Evolutionary conservation across 2,113 vertebrate genomes (phyloP).

Genomic region (Larimichthys polyactis): DNA sequence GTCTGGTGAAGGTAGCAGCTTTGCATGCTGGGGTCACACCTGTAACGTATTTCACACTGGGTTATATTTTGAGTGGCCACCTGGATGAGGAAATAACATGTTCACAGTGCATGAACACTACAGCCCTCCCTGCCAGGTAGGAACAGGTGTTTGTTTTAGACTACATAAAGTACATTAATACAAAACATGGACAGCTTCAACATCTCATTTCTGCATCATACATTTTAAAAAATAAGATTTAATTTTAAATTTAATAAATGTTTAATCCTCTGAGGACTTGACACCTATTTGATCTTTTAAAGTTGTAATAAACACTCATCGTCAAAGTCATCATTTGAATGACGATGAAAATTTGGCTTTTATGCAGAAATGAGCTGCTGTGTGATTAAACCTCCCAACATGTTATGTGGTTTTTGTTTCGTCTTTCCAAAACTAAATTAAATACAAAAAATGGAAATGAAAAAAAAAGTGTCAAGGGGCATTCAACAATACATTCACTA

Average conservation of each 20-base stretch:
- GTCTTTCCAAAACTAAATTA: constrained; percentile 36
- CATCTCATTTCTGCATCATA: too few relatives aligned
- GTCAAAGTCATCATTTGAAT: background rate
- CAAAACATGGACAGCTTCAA: constrained; percentile 10
- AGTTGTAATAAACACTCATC: background rate
- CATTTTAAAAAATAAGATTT: background rate
- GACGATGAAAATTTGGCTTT: background rate
- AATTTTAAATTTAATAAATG: too few relatives aligned
- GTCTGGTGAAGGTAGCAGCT: constrained; percentile 72
- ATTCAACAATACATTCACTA: constrained; percentile 67
- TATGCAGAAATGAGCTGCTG: constrained; percentile 1
- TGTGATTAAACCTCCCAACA: constrained; percentile 10
- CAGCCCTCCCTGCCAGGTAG: constrained; percentile 70
- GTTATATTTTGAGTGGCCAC: constrained; percentile 78
- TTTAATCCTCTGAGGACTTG: background rate
- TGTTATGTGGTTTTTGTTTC: constrained; percentile 33
- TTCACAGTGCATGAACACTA: constrained; percentile 74
- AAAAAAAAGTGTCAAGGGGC: constrained; percentile 59
- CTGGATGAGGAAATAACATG: constrained; percentile 83
- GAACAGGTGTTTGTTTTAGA: constrained; percentile 73
- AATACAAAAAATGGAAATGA: constrained; percentile 52
- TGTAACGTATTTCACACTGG: constrained; percentile 79
- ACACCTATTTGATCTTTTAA: background rate
- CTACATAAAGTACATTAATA: constrained; percentile 36
- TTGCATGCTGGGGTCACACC: constrained; percentile 81